A percentile compares a stretch with the other conserved stretches of the same genome.
Evolutionary conservation across 2,888 invertebrate genomes (phyloP).

Genomic region (Limenitis camilla): DNA sequence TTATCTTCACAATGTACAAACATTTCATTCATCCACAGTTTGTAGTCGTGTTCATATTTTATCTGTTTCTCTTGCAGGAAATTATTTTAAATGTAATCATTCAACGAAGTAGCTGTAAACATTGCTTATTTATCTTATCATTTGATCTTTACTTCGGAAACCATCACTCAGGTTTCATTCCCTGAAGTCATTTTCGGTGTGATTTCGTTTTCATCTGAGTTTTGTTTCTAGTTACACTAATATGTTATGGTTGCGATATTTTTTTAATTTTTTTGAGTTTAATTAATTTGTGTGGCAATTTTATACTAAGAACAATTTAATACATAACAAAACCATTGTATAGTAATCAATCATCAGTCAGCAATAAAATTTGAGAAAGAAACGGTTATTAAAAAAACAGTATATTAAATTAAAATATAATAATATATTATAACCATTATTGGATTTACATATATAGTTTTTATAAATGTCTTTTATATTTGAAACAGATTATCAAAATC

Average conservation of each 20-base stretch:
- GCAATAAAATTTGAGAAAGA: too few species aligned
- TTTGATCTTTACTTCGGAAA: slow-evolving; percentile 29
- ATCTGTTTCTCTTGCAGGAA: slow-evolving; percentile 10
- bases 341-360: too few species aligned
- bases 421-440: too few species aligned
- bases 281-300: too few species aligned
- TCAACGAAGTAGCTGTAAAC: slow-evolving; percentile 25
- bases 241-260: too few species aligned
- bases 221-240: background rate
- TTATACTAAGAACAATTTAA: background rate
- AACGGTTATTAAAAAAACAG: too few species aligned
- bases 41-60: slow-evolving; percentile 1
- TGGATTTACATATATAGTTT: too few species aligned
- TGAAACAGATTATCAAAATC: slow-evolving; percentile 17
- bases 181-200: slow-evolving; percentile 31
- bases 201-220: slow-evolving; percentile 22
- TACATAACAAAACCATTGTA: background rate
- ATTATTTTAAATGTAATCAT: slow-evolving; percentile 15
- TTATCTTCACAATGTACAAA: background rate
- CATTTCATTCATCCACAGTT: slow-evolving; percentile 9
- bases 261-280: too few species aligned
- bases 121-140: slow-evolving; percentile 32
- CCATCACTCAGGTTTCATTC: slow-evolving; percentile 34
- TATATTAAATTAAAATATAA: too few species aligned
- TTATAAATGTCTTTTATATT: too few species aligned